Evolutionary conservation across 2,888 invertebrate species (phyloP).

Genomic region (Colostygia pectinataria): DNA sequence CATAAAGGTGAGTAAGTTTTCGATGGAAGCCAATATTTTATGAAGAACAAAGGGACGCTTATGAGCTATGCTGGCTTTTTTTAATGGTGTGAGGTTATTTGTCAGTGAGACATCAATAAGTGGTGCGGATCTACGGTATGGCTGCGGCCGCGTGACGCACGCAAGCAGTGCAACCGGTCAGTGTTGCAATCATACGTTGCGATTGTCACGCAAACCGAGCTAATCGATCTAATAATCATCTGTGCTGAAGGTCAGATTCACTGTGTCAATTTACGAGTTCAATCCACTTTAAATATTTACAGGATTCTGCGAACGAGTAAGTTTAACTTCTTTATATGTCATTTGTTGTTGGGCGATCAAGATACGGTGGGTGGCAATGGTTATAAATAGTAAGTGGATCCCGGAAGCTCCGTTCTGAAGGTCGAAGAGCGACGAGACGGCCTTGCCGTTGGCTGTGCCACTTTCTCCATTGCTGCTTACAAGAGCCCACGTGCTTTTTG

Average conservation of each 20-base stretch:
- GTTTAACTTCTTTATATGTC: slow-evolving; percentile 12
- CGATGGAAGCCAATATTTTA: slow-evolving; percentile 9
- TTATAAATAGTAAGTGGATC: slow-evolving; percentile 46
- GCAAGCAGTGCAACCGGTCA: slow-evolving; percentile 55
- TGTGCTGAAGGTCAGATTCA: slow-evolving; percentile 38
- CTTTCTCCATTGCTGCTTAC: slow-evolving; percentile 68
- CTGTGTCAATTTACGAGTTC: slow-evolving; percentile 17
- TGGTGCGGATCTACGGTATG: slow-evolving; percentile 62
- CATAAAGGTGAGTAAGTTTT: slow-evolving; percentile 6
- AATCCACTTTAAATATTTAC: slow-evolving; percentile 9
- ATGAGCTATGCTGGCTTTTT: slow-evolving; percentile 10
- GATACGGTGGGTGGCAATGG: slow-evolving; percentile 27
- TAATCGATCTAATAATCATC: slow-evolving; percentile 45
- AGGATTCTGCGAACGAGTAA: slow-evolving; percentile 7
- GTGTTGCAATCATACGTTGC: slow-evolving; percentile 57
- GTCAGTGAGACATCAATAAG: slow-evolving; percentile 51
- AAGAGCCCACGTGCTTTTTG: slow-evolving; percentile 66
- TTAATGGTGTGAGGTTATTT: slow-evolving; percentile 26
- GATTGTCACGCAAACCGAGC: slow-evolving; percentile 58
- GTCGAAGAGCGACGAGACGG: slow-evolving; percentile 68
- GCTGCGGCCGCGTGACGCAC: slow-evolving; percentile 63
- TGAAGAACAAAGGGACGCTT: slow-evolving; percentile 6
- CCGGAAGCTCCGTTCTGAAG: slow-evolving; percentile 70
- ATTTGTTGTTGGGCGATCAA: slow-evolving; percentile 13
- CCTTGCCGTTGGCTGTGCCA: slow-evolving; percentile 78